Evolutionary conservation across 2,113 vertebrate species (phyloP).

Genomic region (Rhegmatorhina hoffmannsi): DNA sequence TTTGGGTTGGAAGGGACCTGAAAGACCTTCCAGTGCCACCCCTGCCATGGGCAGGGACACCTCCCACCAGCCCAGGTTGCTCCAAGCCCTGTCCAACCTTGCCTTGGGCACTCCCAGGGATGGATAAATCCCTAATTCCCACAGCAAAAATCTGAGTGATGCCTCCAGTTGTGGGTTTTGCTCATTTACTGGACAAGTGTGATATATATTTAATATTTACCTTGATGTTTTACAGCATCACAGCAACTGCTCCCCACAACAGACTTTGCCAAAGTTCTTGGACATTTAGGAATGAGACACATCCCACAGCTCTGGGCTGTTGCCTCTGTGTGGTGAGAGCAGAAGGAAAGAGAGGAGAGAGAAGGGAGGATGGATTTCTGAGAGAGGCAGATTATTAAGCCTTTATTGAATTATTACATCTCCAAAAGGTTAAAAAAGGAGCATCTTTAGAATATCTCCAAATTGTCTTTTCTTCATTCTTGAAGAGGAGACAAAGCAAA

Average conservation of each 20-base stretch:
- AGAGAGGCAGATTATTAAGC: neutral
- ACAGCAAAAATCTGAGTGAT: neutral
- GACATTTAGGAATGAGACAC: neutral
- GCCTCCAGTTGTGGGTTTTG: neutral
- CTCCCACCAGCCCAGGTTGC: too few relatives aligned
- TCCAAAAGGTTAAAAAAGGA: neutral
- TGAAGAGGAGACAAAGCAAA: conserved; percentile 50
- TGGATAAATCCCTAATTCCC: neutral
- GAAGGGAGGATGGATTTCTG: neutral
- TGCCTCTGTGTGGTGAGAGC: neutral
- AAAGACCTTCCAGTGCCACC: too few relatives aligned
- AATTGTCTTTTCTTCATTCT: conserved; percentile 61
- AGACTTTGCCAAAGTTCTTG: neutral
- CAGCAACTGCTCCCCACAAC: neutral
- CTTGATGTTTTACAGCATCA: neutral
- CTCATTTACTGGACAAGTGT: neutral
- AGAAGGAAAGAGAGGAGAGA: neutral
- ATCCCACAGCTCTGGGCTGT: neutral
- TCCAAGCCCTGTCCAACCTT: too few relatives aligned
- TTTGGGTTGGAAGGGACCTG: too few relatives aligned
- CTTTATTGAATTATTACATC: neutral
- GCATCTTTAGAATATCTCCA: conserved; percentile 45
- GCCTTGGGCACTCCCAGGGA: too few relatives aligned
- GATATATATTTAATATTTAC: neutral
- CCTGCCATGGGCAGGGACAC: too few relatives aligned